Base-by-base conservation (phyloP, 2,888 invertebrate genomes). In the Metopia argyrocephala region DNA sequence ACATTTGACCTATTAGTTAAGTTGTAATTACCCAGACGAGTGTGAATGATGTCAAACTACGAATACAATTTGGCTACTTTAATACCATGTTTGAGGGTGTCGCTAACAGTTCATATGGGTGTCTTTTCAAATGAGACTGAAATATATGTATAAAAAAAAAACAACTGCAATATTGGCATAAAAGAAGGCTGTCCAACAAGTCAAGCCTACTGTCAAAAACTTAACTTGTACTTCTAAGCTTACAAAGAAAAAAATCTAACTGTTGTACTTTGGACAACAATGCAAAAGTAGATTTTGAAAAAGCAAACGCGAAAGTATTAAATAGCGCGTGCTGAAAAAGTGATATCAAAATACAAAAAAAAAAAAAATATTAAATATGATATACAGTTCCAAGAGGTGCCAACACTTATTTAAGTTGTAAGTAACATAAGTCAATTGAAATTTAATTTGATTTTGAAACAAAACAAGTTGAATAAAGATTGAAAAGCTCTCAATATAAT, bases 191-290 rank as follows among this genome's bases (percentile, higher is more conserved):
- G 80, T 69, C 45, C 48, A 50, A 76, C 80, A 76, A 81, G 80
- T 81, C 80, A 81, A 76, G 80, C 80, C 80, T 81, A 81, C 80
- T 81, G 80, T 74, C 80, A 78, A 78, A 69, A 64, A 70, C 20
- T 76, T 48, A 65, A 64, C 74, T 73, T 18, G 23, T 31, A 73
- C 62, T 64, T 54, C 56, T 54, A 21, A 28, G 65, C 54, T 18
- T 25, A 71, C 45, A 18, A 57, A n/a, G n/a, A 27, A 18, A 73
- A 78, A 73, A 61, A 38, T n/a, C 15, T 66, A 68, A 61, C 61
- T 27, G n/a, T 48, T 57, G 48, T 25, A 66, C 54, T 31, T 27
- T 62, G 68, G 38, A 54, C 56, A 68, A 54, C 21, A 9, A 64
- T 48, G 28, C 31, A 23, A 20, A 38, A 38, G 38, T 12, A 38